A percentile compares a stretch with the other conserved stretches of the same genome.
These are phyloP conservation scores for Erpetoichthys calabaricus DNA, from an alignment of 2,797 vertebrate species.

Conservation along the genomic window DNA sequence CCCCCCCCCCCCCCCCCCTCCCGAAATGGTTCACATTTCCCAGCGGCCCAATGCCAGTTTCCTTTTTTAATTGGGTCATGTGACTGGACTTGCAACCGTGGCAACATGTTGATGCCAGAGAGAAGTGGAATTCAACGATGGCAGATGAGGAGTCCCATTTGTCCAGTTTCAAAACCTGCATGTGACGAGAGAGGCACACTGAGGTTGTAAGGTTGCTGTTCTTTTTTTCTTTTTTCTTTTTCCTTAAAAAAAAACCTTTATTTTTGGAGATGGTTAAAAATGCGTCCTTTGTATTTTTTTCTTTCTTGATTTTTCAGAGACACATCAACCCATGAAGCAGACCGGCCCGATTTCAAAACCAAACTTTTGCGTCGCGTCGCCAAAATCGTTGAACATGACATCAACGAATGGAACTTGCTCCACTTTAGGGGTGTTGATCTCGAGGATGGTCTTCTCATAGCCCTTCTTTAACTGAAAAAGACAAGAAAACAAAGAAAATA, in stretches of 20 bases:
- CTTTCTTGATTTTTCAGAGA: slow-evolving; percentile 43
- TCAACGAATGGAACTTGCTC: slow-evolving; percentile 92
- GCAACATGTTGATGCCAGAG: slow-evolving; percentile 14
- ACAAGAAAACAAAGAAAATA: slow-evolving; percentile 3
- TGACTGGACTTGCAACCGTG: slow-evolving; percentile 29
- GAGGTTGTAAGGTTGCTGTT: slow-evolving; percentile 88
- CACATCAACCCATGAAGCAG: slow-evolving; percentile 91
- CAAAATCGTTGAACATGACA: slow-evolving; percentile 98
- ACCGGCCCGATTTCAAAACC: slow-evolving; percentile 97
- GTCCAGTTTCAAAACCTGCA: slow-evolving; percentile 84
- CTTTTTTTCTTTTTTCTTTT: slow-evolving; percentile 44
- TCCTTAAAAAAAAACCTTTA: slow-evolving; percentile 30
- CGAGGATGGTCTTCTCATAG: slow-evolving; percentile 90
- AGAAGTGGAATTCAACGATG: slow-evolving; percentile 1
- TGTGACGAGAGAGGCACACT: slow-evolving; percentile 72
- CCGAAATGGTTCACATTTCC: too few species aligned
- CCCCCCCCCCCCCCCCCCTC: too few species aligned
- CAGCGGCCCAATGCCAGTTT: too few species aligned
- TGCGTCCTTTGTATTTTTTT: slow-evolving; percentile 23
- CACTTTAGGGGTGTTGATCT: slow-evolving; percentile 89
- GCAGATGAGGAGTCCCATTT: slow-evolving; percentile 27
- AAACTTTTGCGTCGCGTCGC: slow-evolving; percentile 87
- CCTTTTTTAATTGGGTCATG: slow-evolving; percentile 35
- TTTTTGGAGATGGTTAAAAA: too few species aligned
- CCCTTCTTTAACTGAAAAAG: slow-evolving; percentile 73